Base-by-base conservation (phyloP, 2,888 invertebrate genomes). In the Diarsia brunnea region DNA sequence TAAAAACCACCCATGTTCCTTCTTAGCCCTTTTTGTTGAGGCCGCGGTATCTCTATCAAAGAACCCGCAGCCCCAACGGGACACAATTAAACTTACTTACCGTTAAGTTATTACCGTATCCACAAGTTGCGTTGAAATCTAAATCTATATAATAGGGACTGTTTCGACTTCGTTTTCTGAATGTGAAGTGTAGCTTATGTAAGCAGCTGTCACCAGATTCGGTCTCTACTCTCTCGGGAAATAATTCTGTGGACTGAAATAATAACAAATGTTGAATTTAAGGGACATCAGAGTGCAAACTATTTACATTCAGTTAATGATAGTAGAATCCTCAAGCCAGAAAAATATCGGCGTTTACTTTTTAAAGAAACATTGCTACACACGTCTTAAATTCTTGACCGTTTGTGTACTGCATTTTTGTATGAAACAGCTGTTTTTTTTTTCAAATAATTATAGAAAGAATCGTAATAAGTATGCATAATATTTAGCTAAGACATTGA, bases 111-210 rank as follows among this genome's bases (percentile, higher is more conserved):
- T 81, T 80, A 3, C 80, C 80, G 8, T 81, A 80, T 53, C 77
- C 81, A 63, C 55, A 45, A 4, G 70, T 81, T 14, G 80, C 70
- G 4, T 80, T 61, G 27, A 81, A 81, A 67, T 80, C 77, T 19
- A 79, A 55, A 31, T 79, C n/a, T 11, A 81, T 82, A 0, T 69
- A 82, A 14, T 81, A 81, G 10, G 81, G 81, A 51, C 82, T 82
- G 11, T 61, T 60, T 7, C 79, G 78, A 47, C 69, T 78, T 8
- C 68, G 53, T 31, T 73, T 82, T 43, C 78, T 82, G 45, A 82
- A 81, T 1, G 78, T 65, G 19, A 78, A 82, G 0, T 31, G 21
- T 1, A 82, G 60, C 2, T 43, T 55, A 12, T 73, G 67, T 7
- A 81, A 24, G 16, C 78, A 81, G 68, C 53, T 82, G 12, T 69